Conservation (phyloP, 2,113 vertebrate species). For the Poecilia latipinna region DNA sequence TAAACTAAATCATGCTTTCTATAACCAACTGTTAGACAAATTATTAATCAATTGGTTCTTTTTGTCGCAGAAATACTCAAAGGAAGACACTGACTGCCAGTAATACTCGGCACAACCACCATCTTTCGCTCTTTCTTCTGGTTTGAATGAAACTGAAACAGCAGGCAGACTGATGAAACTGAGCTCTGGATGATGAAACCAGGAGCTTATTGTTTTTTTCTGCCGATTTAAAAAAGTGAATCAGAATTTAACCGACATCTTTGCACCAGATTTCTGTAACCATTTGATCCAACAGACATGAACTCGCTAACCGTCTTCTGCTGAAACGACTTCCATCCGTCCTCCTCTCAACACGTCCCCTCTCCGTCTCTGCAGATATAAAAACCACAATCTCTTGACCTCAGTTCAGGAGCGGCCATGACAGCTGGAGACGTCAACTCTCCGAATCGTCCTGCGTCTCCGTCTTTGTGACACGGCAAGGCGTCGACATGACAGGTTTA, state of each 20-base stretch:
- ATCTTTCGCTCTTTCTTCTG: neutral
- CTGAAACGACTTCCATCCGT: constrained; percentile 39
- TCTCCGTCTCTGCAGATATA: constrained; percentile 15
- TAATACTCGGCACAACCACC: neutral
- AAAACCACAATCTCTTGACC: constrained; percentile 55
- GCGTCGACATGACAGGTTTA: constrained; percentile 65
- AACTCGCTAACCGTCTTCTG: neutral
- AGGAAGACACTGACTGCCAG: neutral
- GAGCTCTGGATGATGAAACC: neutral
- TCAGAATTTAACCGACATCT: constrained; percentile 9
- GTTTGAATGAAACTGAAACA: neutral
- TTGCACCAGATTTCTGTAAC: neutral
- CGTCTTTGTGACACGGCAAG: constrained; percentile 60
- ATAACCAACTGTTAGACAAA: neutral
- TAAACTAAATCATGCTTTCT: neutral
- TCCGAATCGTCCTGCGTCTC: constrained; percentile 29
- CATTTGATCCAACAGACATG: neutral
- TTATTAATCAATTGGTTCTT: neutral
- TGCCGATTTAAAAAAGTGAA: constrained; percentile 27
- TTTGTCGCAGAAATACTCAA: neutral
- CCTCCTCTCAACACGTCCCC: constrained; percentile 10
- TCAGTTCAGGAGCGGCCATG: constrained; percentile 50
- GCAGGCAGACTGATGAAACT: neutral
- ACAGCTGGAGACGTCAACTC: constrained; percentile 63
- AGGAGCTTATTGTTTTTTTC: neutral